Percentiles rank a stretch among this genome's conserved stretches.
Evolutionary conservation across 2,797 vertebrate genomes (phyloP).

Genomic region (Brachyalestes nurse): DNA sequence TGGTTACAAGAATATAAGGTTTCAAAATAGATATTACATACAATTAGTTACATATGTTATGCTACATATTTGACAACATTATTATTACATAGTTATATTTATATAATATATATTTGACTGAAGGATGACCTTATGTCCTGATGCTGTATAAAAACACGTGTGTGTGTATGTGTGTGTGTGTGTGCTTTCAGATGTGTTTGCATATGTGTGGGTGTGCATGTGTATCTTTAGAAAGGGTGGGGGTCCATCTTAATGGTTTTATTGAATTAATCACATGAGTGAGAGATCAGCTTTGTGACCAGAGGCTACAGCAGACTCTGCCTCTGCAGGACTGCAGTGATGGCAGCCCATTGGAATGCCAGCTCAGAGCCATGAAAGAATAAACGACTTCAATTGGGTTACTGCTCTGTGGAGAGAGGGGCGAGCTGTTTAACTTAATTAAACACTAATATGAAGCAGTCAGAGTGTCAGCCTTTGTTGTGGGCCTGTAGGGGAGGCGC

Average conservation of each 20-base stretch:
- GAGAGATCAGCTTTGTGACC: conserved; percentile 65
- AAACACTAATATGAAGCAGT: conserved; percentile 83
- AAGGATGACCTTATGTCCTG: neutral
- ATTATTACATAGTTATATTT: no score
- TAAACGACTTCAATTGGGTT: conserved; percentile 76
- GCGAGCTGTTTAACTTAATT: conserved; percentile 77
- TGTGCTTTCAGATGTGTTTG: conserved; percentile 1
- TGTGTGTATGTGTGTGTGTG: conserved; percentile 26
- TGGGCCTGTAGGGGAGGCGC: conserved; percentile 42
- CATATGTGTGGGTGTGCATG: conserved; percentile 16
- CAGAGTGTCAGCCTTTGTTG: conserved; percentile 66
- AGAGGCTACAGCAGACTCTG: conserved; percentile 60
- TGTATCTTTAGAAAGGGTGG: conserved; percentile 43
- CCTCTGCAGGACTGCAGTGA: conserved; percentile 52
- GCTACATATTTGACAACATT: no score
- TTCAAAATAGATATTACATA: no score
- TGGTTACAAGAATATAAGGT: no score
- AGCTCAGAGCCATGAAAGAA: conserved; percentile 71
- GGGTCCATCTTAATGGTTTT: conserved; percentile 70
- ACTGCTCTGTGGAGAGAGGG: conserved; percentile 61
- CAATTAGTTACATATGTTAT: no score
- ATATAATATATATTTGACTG: neutral
- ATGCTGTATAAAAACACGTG: conserved; percentile 3
- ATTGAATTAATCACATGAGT: conserved; percentile 78
- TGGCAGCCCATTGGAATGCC: conserved; percentile 68